Evolutionary conservation across 2,888 invertebrate genomes (phyloP), one percentile per base, ranked within the genome.

Genomic region (Trachelus stipa): DNA sequence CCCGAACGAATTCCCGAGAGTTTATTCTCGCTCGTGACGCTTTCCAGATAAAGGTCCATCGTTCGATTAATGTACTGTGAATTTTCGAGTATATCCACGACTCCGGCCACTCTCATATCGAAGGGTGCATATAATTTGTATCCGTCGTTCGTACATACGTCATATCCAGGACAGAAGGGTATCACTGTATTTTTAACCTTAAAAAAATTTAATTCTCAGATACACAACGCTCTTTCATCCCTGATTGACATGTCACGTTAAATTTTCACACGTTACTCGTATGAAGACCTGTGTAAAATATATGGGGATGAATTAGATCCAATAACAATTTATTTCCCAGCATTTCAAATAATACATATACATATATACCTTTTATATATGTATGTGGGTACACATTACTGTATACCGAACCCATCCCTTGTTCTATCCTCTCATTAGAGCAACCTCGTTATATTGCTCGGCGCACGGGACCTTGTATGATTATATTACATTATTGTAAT

Each of bases 401-500:
- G 40, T 40, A 40, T 6, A 15, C 56, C 56, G 23, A 56, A 15
- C 56, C 56, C 56, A 56, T 56, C 9, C 75, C 79, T 56, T 77
- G 40, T 79, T 74, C 81, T 79, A 83, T 82, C 84, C 85, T 85
- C 87, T 88, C 87, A 89, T 89, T 89, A 88, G 82, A 74, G 80
- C 81, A 83, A 86, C 83, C 88, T 88, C 86, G 83, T 88, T 88
- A 88, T 85, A 84, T 85, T 76, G 78, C 74, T 81, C 77, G 73
- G 81, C 82, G 79, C 83, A 79, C 82, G 79, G 82, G 82, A 81
- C 81, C 82, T 82, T 74, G 83, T 80, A 83, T 86, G 86, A 88
- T 90, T 90, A 89, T 85, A 88, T 90, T 89, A 87, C 87, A 87
- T 90, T 87, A 87, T 87, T 89, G 88, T 88, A 90, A 90, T 88